Conservation (phyloP, 2,888 invertebrate species). For the Meta bourneti region DNA sequence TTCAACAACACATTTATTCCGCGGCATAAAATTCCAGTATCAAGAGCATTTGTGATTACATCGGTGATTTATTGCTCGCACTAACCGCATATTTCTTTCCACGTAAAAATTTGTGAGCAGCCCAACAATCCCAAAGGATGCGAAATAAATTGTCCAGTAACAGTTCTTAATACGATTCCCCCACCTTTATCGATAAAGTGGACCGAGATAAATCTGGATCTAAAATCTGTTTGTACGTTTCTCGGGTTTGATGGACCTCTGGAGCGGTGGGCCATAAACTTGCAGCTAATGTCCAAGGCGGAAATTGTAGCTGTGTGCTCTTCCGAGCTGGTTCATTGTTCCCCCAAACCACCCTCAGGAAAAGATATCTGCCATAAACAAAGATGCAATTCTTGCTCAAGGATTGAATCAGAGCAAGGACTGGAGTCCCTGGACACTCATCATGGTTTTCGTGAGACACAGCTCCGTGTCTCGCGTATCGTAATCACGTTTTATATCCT, state of each 20-base stretch:
- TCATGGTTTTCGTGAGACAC: constrained; percentile 50
- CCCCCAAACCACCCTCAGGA: constrained; percentile 19
- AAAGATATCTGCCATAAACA: constrained; percentile 65
- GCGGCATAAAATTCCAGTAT: neutral
- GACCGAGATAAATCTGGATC: constrained; percentile 19
- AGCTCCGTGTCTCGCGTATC: constrained; percentile 34
- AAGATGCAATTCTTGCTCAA: constrained; percentile 57
- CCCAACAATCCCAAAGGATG: neutral
- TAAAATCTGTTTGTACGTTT: constrained; percentile 51
- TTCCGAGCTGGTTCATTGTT: constrained; percentile 33
- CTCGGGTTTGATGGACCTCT: constrained; percentile 38
- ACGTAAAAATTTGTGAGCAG: neutral
- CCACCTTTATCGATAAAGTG: neutral
- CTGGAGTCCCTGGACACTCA: constrained; percentile 53
- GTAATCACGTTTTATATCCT: constrained; percentile 68
- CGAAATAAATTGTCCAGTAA: constrained; percentile 1
- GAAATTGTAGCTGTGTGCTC: constrained; percentile 31
- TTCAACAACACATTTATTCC: neutral
- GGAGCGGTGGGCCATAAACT: constrained; percentile 43
- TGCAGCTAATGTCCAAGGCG: constrained; percentile 43
- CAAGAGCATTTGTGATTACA: neutral
- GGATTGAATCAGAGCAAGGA: constrained; percentile 60
- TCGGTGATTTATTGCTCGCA: neutral
- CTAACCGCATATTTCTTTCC: neutral
- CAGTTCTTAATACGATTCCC: neutral